Base-by-base conservation (phyloP, 1,140 invertebrate species). In the Leptoteleia sp. region DNA sequence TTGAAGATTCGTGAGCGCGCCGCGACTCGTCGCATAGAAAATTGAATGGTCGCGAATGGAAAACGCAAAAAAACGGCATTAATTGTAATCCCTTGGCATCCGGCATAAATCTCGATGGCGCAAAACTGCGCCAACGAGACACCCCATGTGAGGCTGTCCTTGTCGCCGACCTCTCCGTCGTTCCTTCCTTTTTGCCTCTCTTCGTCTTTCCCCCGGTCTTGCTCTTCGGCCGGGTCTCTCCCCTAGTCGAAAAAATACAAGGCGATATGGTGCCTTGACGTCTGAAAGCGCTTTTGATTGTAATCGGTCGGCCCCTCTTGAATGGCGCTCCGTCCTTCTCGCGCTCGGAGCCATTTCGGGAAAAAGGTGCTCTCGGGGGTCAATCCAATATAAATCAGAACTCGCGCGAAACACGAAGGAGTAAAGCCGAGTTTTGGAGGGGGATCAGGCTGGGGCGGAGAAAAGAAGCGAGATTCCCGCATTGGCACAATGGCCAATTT, bases 301-400 rank as follows among this genome's bases (percentile, higher is more conserved):
- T 85, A 68, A 81, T 82, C 82, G 81, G 62, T 83, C 42, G 79
- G 71, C 79, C 65, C 80, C 81, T 75, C 45, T 22, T 52, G 27
- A 40, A 70, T 73, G 70, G n/a, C n/a, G 33, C 62, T 79, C 57
- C 31, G 45, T 59, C 35, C 22, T 75, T 42, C 38, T 64, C 37
- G 50, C 57, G 71, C 71, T 55, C 61, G 73, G 76, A 76, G 80
- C 76, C 84, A 85, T 82, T 82, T 79, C 76, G 70, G 81, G 77
- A 83, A 77, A 86, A 85, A 84, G 81, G 80, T 77, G 83, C 85
- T 85, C 71, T 71, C 73, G 54, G 76, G 81, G 83, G 84, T 88
- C 84, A 87, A 88, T 88, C 81, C 84, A 84, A 87, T 86, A 87
- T 87, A 88, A 87, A 86, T 86, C 85, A 86, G 81, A 81, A 82